phyloP scores from a whole-genome alignment of 1,140 invertebrate species.

The Limonius californicus region DNA sequence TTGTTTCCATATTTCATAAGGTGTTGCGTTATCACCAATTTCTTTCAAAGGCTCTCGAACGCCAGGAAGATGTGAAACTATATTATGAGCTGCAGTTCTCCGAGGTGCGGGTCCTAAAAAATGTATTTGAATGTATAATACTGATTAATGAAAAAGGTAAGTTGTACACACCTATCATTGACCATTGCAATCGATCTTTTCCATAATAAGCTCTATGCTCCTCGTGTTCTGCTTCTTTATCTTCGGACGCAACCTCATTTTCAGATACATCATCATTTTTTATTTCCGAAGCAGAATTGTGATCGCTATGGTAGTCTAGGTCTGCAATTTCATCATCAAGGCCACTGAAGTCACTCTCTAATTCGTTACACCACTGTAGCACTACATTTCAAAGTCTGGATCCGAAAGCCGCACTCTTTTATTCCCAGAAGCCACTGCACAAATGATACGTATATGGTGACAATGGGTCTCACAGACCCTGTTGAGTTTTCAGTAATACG shows the following conservation, averaged over 20 bases:
- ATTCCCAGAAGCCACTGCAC: no score
- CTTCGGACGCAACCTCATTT: neutral
- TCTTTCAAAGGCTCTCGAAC: neutral
- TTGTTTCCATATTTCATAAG: neutral
- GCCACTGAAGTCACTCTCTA: constrained; percentile 4
- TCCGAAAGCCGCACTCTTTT: neutral
- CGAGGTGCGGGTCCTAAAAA: no score
- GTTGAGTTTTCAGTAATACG: neutral
- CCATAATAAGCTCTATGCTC: constrained; percentile 3
- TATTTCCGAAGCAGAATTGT: neutral
- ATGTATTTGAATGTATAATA: no score
- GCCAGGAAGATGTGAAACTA: neutral
- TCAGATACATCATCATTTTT: neutral
- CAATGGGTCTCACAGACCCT: neutral
- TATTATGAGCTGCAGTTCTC: neutral
- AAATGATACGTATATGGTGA: neutral
- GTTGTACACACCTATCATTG: neutral
- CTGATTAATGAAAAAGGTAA: no score
- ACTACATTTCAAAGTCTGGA: neutral
- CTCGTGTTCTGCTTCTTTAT: no score
- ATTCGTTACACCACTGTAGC: neutral
- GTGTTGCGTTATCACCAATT: neutral
- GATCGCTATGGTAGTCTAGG: neutral
- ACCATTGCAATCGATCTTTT: constrained; percentile 12
- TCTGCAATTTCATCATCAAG: neutral